Base-by-base conservation (phyloP, 1,140 invertebrate genomes). In the Pseudomyrmex pallidus region DNA sequence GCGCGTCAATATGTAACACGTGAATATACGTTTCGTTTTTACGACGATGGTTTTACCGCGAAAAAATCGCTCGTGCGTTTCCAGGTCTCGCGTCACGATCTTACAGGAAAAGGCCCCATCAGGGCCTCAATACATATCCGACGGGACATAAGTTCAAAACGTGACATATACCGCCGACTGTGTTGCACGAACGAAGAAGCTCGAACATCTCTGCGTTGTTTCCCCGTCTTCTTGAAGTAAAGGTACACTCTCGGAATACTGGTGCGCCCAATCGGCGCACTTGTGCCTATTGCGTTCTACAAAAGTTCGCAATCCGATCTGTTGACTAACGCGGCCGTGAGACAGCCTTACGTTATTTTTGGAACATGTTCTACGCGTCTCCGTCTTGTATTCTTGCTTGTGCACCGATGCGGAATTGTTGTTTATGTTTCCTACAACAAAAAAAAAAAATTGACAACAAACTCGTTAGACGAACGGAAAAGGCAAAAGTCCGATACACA, bases 171-270 rank as follows among this genome's bases (percentile, higher is more conserved):
- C 85, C 56, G 64, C 76, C 9, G 50, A 70, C 64, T 52, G 56
- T 0, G 25, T n/a, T 10, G 48, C 63, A n/a, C 54, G n/a, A 8
- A 54, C 15, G 9, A 57, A 70, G 2, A 67, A 44, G 15, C 13
- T 50, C 9, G 44, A 22, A 20, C n/a, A 17, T 8, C 9, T 50
- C 48, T 13, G 17, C 59, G 50, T 25, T 25, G 52, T 35, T 35
- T 35, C 25, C 15, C 10, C 54, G 10, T 83, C 67, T 17, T 2
- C 9, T 0, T 61, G n/a, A 17, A 89, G 68, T 22, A 89, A 64
- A 7, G 87, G 87, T 61, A 85, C 52, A 2, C 73, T 89, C 17
- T 89, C 87, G 15, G 78, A 83, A 77, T 68, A 76, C 44, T 44
- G 57, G 9, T 20, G 35, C 35, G 35, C 35, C 25, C 48, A 20